These are phyloP conservation scores for Ceratitis capitata DNA, from an alignment of 1,140 invertebrate species.

Conservation along the genomic window DNA sequence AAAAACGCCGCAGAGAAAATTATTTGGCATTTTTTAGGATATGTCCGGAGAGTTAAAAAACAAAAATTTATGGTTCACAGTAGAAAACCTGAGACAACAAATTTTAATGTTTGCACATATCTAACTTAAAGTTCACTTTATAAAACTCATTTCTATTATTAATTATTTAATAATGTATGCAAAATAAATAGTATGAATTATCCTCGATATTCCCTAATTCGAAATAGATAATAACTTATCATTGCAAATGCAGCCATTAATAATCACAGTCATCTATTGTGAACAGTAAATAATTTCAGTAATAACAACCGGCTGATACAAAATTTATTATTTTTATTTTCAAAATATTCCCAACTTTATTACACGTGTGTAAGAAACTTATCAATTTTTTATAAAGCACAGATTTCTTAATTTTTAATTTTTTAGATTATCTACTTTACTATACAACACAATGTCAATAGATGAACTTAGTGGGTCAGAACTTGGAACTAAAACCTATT, in stretches of 20 bases:
- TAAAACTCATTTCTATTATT: too few species aligned
- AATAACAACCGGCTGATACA: neutral
- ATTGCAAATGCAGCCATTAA: neutral
- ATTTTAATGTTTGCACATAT: too few species aligned
- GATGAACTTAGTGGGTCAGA: slow-evolving; percentile 77
- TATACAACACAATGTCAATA: slow-evolving; percentile 42
- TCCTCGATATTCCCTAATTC: too few species aligned
- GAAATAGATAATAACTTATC: too few species aligned
- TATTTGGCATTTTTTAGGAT: slow-evolving; percentile 42
- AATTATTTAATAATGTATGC: too few species aligned
- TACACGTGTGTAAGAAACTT: neutral
- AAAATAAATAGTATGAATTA: too few species aligned
- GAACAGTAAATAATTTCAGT: neutral
- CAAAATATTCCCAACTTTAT: neutral
- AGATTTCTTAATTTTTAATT: neutral
- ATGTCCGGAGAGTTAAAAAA: slow-evolving; percentile 16
- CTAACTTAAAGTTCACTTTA: too few species aligned
- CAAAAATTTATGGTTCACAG: neutral
- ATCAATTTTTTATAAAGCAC: neutral
- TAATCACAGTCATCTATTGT: neutral
- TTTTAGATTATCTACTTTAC: too few species aligned
- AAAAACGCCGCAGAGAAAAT: neutral
- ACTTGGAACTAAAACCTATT: slow-evolving; percentile 84
- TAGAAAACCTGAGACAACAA: neutral
- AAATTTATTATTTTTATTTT: neutral